phyloP scores from a whole-genome alignment of 2,797 vertebrate species.

The Thalassophryne amazonica region DNA sequence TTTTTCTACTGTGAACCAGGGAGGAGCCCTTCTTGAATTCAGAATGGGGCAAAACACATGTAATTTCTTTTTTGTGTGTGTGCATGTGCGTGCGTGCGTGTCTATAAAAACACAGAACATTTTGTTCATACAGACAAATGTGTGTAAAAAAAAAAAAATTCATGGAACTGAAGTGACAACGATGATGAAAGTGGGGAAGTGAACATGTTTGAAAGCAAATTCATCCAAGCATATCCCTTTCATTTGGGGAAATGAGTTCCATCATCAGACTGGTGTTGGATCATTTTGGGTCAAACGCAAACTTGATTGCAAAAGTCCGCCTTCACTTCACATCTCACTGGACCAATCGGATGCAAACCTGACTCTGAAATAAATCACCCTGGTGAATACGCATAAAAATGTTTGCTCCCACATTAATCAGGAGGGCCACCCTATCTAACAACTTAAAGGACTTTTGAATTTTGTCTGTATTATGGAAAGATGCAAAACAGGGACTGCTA shows the following conservation, averaged over 20 bases:
- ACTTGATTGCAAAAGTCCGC: slow-evolving; percentile 27
- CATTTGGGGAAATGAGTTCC: slow-evolving; percentile 3
- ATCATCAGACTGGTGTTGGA: slow-evolving; percentile 39
- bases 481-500: slow-evolving; percentile 65
- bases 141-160: slow-evolving; percentile 21
- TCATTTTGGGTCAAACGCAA: slow-evolving; percentile 16
- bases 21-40: slow-evolving; percentile 36
- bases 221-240: slow-evolving; percentile 12
- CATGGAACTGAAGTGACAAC: slow-evolving; percentile 15
- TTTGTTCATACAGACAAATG: slow-evolving; percentile 5
- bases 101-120: slow-evolving; percentile 2
- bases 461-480: slow-evolving; percentile 41
- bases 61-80: slow-evolving; percentile 35
- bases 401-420: slow-evolving; percentile 47
- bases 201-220: slow-evolving; percentile 8
- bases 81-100: slow-evolving; percentile 2
- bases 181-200: slow-evolving; percentile 15
- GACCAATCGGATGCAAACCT: slow-evolving; percentile 27
- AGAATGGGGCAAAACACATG: slow-evolving; percentile 44
- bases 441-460: slow-evolving; percentile 49
- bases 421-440: slow-evolving; percentile 14
- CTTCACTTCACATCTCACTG: slow-evolving; percentile 29
- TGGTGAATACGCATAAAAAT: slow-evolving; percentile 50
- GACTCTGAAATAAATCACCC: slow-evolving; percentile 22
- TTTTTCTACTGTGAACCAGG: slow-evolving; percentile 66